Conservation (phyloP, 2,888 invertebrate genomes). For the Gymnoscelis rufifasciata region DNA sequence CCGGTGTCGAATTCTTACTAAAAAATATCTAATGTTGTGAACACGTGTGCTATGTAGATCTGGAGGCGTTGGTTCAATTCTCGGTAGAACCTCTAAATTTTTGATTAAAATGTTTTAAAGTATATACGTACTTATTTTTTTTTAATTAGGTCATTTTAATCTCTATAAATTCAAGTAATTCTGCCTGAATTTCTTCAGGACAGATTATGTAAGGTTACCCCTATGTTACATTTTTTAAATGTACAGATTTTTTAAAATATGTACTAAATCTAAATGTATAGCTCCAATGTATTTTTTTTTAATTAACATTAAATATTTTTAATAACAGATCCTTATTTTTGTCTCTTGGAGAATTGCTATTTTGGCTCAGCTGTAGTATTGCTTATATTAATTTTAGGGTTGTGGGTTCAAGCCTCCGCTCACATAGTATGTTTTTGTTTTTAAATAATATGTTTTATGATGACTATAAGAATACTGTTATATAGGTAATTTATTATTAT, state of each 20-base stretch:
- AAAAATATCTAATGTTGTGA: conserved; percentile 20
- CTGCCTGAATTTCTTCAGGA: too few species aligned
- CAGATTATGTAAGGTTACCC: too few species aligned
- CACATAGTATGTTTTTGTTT: conserved; percentile 9
- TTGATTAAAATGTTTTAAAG: too few species aligned
- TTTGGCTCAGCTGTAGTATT: conserved; percentile 15
- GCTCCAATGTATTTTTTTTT: conserved; percentile 4
- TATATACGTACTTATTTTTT: conserved; percentile 14
- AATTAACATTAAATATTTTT: neutral
- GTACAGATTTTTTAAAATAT: too few species aligned
- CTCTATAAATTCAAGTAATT: too few species aligned
- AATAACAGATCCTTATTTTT: conserved; percentile 3
- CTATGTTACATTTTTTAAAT: too few species aligned
- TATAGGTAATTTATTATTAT: too few species aligned
- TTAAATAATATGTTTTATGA: neutral
- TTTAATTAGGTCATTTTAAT: too few species aligned
- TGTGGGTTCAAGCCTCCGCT: conserved; percentile 14
- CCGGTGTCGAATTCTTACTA: conserved; percentile 6
- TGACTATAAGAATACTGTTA: too few species aligned
- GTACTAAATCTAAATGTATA: too few species aligned
- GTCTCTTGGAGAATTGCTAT: neutral
- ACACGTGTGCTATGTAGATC: conserved; percentile 37
- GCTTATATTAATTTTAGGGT: neutral
- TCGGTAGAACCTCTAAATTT: conserved; percentile 18
- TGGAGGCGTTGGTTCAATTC: conserved; percentile 50